Base-by-base conservation (phyloP, 2,113 vertebrate genomes). In the Oncorhynchus tshawytscha region DNA sequence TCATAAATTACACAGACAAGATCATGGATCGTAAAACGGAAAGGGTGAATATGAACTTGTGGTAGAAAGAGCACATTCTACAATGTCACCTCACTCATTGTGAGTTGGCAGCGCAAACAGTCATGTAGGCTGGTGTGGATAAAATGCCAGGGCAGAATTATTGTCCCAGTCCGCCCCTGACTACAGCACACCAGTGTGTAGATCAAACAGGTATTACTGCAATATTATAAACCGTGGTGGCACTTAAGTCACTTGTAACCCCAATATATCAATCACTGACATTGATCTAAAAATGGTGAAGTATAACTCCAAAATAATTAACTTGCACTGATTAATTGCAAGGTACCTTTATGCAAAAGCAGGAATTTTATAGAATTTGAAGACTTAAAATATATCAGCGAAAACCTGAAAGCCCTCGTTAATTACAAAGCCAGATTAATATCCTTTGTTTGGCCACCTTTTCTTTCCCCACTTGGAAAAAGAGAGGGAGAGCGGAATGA, bases 361-460 rank as follows among this genome's bases (percentile, higher is more conserved):
- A 49, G 60, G 69, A 49, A 20, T 20, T 34, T 74, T 74, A 82
- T 81, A 78, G 72, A 80, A 77, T 82, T 71, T 76, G 31, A 77
- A 71, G 51, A 31, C 13, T 16, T 70, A 71, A 83, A 75, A 83
- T 45, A 80, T 22, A 29, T 5, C 59, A 15, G 49, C n/a, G 48
- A 45, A 75, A 79, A 76, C 62, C 48, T 70, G 75, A 77, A 16
- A 13, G 69, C 71, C 71, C 49, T 71, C 54, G 59, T 85, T 85
- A 83, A 85, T 88, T 88, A 83, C 81, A 80, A 79, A 3, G 9
- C 72, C 71, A 71, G 72, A 73, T 81, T 80, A 16, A 3, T 29
- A 72, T 75, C 74, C 69, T 65, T 78, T n/a, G 62, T 77, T 77
- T 81, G 71, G 67, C 64, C 49, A 25, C 57, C 29, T 24, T 68